Percentiles rank a stretch among this genome's conserved stretches.
Evolutionary conservation across 2,113 vertebrate genomes (phyloP).

Genomic region (Theropithecus gelada): DNA sequence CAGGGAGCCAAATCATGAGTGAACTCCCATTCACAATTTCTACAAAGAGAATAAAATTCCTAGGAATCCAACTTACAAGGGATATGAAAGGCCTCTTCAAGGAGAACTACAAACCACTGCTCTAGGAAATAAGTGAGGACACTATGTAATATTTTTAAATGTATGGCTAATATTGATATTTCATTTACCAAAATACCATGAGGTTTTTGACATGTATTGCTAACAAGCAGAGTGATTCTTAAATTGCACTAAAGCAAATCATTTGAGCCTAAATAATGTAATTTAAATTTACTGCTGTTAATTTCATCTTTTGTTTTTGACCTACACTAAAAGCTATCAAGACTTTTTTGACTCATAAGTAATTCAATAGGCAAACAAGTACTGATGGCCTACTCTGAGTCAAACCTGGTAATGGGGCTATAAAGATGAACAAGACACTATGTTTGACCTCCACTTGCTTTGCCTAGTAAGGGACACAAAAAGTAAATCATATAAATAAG

Average conservation of each 20-base stretch:
- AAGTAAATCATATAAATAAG: slow-evolving; percentile 47
- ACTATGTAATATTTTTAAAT: background rate
- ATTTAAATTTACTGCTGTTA: slow-evolving; percentile 19
- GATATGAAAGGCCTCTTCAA: too few species aligned
- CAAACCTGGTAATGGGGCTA: slow-evolving; percentile 13
- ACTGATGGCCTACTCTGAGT: background rate
- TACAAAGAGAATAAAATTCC: too few species aligned
- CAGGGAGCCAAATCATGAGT: too few species aligned
- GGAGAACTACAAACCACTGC: too few species aligned
- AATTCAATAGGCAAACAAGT: slow-evolving; percentile 56
- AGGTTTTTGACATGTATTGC: background rate
- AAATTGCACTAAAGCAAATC: background rate
- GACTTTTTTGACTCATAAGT: slow-evolving; percentile 40
- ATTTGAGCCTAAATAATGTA: slow-evolving; percentile 17
- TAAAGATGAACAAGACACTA: slow-evolving; percentile 30
- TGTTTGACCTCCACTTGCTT: slow-evolving; percentile 47
- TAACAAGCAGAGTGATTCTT: slow-evolving; percentile 2
- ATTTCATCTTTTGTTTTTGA: slow-evolving; percentile 49
- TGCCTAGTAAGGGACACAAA: background rate
- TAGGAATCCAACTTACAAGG: too few species aligned
- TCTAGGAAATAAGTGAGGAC: background rate
- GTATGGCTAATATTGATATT: background rate
- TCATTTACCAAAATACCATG: background rate
- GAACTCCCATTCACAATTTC: too few species aligned
- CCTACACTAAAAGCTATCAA: slow-evolving; percentile 4